Evolutionary conservation across 2,888 invertebrate species (phyloP), one percentile per base, ranked within the genome.

Genomic region (Axea sp.): DNA sequence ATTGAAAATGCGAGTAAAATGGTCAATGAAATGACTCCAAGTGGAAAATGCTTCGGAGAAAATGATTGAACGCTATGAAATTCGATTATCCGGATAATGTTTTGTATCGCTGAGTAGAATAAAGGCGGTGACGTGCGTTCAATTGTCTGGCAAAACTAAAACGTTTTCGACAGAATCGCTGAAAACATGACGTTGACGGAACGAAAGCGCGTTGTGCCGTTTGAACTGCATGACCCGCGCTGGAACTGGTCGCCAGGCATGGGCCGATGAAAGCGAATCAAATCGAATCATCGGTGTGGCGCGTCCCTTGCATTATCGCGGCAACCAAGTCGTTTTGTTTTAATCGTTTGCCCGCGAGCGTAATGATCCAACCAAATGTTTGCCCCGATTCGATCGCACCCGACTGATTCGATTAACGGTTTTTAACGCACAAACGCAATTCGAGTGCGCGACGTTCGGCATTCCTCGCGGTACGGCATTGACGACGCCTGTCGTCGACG

Each of bases 81-180:
- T 60, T 60, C 47, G 47, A 60, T 37, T 47, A 47, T 60, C 37
- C 28, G 22, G 12, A 37, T 60, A 60, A 65, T 65, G 65, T 51
- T 65, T 65, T 65, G 65, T 67, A 49, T 55, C 47, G 33, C 11
- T 39, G 57, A 57, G 57, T 57, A 57, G 47, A 67, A 57, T 57
- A 28, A 15, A 57, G 45, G 39, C 33, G 55, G 39, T 41, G 49
- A 68, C 67, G 67, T 30, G 43, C 37, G 8, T 47, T 22, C 65
- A 39, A 67, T 57, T 67, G 45, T 55, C 30, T 9, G 55, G 41
- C 39, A 41, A 41, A 57, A 68, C 57, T 49, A 55, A 55, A 68
- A 49, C 67, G 57, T 49, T 68, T 68, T 68, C 57, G 57, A 68
- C 57, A 39, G 33, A 68, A 68, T 41, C 41, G 57, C 28, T 11